These are phyloP conservation scores for Miichthys miiuy DNA, from an alignment of 2,797 vertebrate genomes.

Conservation along the genomic window DNA sequence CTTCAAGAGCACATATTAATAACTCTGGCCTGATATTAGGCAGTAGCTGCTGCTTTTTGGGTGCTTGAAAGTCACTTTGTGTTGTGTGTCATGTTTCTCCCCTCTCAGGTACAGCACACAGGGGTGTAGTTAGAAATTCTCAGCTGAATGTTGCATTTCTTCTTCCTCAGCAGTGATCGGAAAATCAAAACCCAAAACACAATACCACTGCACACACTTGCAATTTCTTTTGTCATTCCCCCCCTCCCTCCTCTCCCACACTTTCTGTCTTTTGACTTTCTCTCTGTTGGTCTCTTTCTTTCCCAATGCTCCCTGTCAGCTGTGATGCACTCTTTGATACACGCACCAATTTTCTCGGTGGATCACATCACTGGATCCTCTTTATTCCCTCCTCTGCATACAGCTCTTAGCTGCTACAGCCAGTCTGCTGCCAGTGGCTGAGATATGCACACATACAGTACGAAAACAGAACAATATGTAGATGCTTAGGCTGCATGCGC, in stretches of 20 bases:
- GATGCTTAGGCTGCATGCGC: conserved; percentile 40
- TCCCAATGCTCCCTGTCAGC: conserved; percentile 57
- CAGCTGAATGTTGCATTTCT: conserved; percentile 67
- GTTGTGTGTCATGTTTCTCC: neutral
- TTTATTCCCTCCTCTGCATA: conserved; percentile 74
- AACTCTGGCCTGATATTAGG: conserved; percentile 40
- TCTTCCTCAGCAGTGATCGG: conserved; percentile 67
- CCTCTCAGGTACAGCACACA: conserved; percentile 17
- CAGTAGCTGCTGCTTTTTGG: neutral
- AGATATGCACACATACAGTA: conserved; percentile 54
- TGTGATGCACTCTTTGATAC: conserved; percentile 66
- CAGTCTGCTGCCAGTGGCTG: conserved; percentile 67
- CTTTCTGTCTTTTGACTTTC: conserved; percentile 48
- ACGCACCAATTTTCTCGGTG: conserved; percentile 33
- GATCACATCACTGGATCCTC: conserved; percentile 72
- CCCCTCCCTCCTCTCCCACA: conserved; percentile 8
- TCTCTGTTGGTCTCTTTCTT: conserved; percentile 59
- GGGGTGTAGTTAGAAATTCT: conserved; percentile 38
- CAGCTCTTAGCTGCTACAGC: conserved; percentile 68
- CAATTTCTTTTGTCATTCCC: conserved; percentile 28
- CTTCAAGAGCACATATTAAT: conserved; percentile 20
- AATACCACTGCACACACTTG: conserved; percentile 53
- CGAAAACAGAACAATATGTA: conserved; percentile 52
- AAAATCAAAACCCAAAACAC: conserved; percentile 67
- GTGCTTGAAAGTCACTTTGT: conserved; percentile 40